These are phyloP conservation scores for Rissa tridactyla DNA, from an alignment of 2,113 vertebrate genomes.

Conservation along the genomic window DNA sequence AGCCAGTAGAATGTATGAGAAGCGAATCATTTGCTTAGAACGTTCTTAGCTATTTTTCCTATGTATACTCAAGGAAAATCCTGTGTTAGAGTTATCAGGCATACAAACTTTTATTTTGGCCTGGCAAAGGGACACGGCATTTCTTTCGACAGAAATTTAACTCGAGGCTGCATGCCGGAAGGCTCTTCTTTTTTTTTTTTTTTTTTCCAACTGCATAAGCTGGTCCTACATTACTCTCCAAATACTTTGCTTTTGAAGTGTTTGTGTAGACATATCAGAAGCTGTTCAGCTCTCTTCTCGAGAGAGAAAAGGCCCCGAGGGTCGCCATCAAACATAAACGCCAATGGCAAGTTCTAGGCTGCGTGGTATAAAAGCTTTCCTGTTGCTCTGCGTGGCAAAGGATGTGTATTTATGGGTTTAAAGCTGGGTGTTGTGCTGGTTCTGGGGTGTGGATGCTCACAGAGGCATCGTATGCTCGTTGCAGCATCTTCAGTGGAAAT, in stretches of 20 bases:
- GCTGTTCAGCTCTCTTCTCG: neutral
- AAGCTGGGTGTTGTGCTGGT: neutral
- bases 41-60: neutral
- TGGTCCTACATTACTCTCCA: neutral
- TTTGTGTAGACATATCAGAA: neutral
- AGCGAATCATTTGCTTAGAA: neutral
- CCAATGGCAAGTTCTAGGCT: neutral
- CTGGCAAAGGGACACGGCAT: neutral
- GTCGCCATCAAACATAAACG: neutral
- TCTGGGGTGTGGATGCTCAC: neutral
- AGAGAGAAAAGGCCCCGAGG: neutral
- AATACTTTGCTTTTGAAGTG: neutral
- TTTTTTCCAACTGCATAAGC: neutral
- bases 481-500: neutral
- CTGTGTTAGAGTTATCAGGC: neutral
- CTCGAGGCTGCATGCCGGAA: neutral
- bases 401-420: neutral
- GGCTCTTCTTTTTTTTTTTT: neutral
- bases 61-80: neutral
- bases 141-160: neutral
- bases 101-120: neutral
- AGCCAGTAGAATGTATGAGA: neutral
- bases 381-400: fast-evolving
- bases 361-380: neutral
- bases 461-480: fast-evolving